Percentiles rank a stretch among this genome's conserved stretches.
Conservation (phyloP, 1,140 invertebrate genomes). For the Microplitis demolitor region DNA sequence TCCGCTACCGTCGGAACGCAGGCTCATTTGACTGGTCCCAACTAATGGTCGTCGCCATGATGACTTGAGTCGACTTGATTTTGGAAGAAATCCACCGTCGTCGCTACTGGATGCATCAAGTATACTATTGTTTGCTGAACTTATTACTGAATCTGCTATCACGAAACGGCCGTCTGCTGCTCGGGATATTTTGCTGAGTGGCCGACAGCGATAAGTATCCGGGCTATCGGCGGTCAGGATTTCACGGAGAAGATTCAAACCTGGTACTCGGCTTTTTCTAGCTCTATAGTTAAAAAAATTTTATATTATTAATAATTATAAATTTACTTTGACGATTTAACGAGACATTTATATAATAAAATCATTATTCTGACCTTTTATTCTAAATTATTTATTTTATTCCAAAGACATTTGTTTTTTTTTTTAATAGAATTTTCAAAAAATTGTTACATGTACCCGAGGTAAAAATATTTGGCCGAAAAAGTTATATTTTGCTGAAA, state of each 20-base stretch:
- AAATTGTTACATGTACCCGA: too few relatives aligned
- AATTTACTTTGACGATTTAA: constrained; percentile 2
- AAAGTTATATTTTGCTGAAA: too few relatives aligned
- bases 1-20: constrained; percentile 70
- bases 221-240: constrained; percentile 64
- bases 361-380: not conserved
- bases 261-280: constrained; percentile 93
- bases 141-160: constrained; percentile 67
- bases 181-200: constrained; percentile 70
- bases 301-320: constrained; percentile 23
- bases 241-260: constrained; percentile 75
- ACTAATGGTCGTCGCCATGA: constrained; percentile 72
- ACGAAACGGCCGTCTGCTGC: constrained; percentile 77
- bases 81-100: constrained; percentile 79
- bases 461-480: too few relatives aligned
- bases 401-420: too few relatives aligned
- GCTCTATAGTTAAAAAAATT: constrained; percentile 67
- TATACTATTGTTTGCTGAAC: constrained; percentile 67
- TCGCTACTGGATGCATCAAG: constrained; percentile 77
- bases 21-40: constrained; percentile 70
- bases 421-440: too few relatives aligned
- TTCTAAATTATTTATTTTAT: not conserved
- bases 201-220: constrained; percentile 62
- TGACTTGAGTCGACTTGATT: constrained; percentile 62
- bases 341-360: not conserved